phyloP scores from a whole-genome alignment of 2,113 vertebrate species.

The Lampris megalopsis region DNA sequence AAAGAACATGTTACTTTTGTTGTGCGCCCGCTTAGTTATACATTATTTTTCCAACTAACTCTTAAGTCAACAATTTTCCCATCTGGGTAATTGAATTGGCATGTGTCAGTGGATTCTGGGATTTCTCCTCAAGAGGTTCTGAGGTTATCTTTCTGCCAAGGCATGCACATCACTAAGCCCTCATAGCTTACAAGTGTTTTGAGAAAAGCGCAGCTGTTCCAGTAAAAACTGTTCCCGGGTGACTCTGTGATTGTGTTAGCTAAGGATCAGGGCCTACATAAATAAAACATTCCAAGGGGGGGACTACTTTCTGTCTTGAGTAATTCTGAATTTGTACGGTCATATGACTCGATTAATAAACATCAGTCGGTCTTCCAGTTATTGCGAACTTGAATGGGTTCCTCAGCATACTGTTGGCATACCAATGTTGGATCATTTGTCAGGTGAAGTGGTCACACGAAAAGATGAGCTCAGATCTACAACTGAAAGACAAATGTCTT shows the following conservation, averaged over 20 bases:
- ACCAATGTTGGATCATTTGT: not conserved
- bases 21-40: conserved; percentile 41
- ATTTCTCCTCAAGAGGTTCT: conserved; percentile 44
- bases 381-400: not conserved
- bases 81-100: conserved; percentile 63
- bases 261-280: not conserved
- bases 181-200: conserved; percentile 16
- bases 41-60: conserved; percentile 53
- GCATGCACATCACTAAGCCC: conserved; percentile 37
- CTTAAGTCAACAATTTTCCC: conserved; percentile 48
- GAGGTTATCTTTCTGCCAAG: conserved; percentile 45
- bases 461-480: not conserved
- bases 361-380: not conserved
- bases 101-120: conserved; percentile 48
- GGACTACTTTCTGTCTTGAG: not conserved
- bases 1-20: conserved; percentile 57
- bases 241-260: conserved; percentile 2
- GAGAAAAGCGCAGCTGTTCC: conserved; percentile 62
- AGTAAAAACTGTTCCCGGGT: conserved; percentile 22
- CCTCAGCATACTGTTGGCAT: not conserved
- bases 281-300: conserved; percentile 7
- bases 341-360: not conserved
- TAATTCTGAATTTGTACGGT: not conserved
- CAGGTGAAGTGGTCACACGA: not conserved
- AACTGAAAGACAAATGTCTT: not conserved